Evolutionary conservation across 2,888 invertebrate genomes (phyloP).

Genomic region (Lithophane leautieri): DNA sequence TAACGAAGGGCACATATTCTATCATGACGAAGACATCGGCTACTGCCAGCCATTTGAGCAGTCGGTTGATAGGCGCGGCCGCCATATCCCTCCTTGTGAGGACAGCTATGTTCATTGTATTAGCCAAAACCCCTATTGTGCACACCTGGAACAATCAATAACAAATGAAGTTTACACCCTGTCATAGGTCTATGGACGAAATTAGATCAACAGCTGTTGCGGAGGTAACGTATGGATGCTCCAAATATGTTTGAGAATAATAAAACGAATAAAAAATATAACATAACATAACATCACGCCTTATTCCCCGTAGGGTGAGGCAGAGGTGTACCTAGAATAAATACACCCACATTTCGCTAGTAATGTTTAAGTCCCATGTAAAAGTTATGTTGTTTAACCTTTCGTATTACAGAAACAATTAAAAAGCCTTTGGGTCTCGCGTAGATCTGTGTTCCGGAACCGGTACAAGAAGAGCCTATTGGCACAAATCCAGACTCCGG

Average conservation of each 20-base stretch:
- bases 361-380: too few relatives aligned
- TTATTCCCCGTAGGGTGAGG: neutral
- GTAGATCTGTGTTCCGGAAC: too few relatives aligned
- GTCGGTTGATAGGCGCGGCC: conserved; percentile 96
- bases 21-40: conserved; percentile 97
- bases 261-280: neutral
- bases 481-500: too few relatives aligned
- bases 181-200: neutral
- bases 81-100: conserved; percentile 95
- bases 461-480: too few relatives aligned
- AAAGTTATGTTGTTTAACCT: too few relatives aligned
- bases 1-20: conserved; percentile 91
- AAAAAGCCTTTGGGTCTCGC: too few relatives aligned
- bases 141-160: conserved; percentile 91
- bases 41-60: conserved; percentile 96
- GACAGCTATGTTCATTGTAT: conserved; percentile 96
- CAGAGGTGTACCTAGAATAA: neutral
- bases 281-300: neutral
- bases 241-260: too few relatives aligned
- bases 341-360: too few relatives aligned
- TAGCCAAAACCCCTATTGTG: conserved; percentile 96
- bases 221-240: neutral
- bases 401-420: too few relatives aligned
- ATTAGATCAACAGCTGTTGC: neutral
- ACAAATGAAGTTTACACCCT: conserved; percentile 1